These are phyloP conservation scores for Clamator glandarius DNA, from an alignment of 2,797 vertebrate genomes.

Conservation along the genomic window DNA sequence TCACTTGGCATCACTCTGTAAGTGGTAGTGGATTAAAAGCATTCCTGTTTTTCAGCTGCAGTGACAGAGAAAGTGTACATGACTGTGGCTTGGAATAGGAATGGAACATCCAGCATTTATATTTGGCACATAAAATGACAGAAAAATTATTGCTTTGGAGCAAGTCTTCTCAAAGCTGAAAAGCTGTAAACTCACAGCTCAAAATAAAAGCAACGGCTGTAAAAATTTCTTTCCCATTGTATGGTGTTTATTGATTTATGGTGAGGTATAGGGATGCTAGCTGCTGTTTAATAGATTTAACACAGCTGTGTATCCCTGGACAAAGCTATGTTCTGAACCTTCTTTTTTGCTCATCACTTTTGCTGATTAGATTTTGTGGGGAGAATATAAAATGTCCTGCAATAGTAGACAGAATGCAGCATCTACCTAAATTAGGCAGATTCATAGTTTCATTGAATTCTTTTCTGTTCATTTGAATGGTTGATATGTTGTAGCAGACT, in stretches of 20 bases:
- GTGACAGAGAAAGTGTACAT: neutral
- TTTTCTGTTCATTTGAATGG: neutral
- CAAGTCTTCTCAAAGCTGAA: neutral
- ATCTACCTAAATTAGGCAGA: neutral
- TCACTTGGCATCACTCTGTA: neutral
- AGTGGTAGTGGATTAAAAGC: neutral
- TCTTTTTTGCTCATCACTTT: neutral
- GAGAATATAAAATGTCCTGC: neutral
- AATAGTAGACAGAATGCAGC: neutral
- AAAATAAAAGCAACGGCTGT: conserved; percentile 41
- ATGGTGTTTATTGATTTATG: conserved; percentile 56
- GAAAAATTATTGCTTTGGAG: conserved; percentile 18
- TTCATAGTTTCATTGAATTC: conserved; percentile 13
- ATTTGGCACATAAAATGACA: conserved; percentile 2
- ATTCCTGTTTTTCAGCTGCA: neutral
- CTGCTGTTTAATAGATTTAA: conserved; percentile 57
- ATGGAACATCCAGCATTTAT: neutral
- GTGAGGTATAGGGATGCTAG: conserved; percentile 10
- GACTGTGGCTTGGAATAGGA: neutral
- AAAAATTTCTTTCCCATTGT: conserved; percentile 27
- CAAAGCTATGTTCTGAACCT: conserved; percentile 19
- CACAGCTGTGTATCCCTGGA: conserved; percentile 29
- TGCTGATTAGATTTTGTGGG: neutral
- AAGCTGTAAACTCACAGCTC: conserved; percentile 22
- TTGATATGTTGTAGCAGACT: neutral